Base-by-base conservation (phyloP, 2,888 invertebrate species). In the Stenichneumon culpator region DNA sequence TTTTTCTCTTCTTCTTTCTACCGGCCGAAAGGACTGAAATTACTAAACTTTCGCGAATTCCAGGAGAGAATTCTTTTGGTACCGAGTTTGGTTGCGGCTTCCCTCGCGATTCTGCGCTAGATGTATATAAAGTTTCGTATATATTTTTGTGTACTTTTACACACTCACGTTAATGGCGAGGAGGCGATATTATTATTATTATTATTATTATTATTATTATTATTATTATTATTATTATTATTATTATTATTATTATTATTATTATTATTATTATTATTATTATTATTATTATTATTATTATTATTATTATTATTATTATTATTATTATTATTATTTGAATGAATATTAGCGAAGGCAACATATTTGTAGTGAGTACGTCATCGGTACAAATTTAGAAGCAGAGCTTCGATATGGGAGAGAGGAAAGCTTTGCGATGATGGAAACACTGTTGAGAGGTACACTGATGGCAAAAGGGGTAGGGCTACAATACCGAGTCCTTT, bases 31-130 rank as follows among this genome's bases (percentile, higher is more conserved):
- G 74, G 70, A 75, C 83, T 79, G 83, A 83, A 83, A 83, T 83
- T 83, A 83, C 83, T 65, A 83, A 83, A 83, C 79, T 83, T 83
- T 83, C 70, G 72, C 65, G 75, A 63, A 83, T 83, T 83, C 79
- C 83, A 67, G 44, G 70, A 65, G 67, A 52, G 77, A 82, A 82
- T 77, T 82, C 82, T 82, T 82, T 44, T 63, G 70, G 52, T 16
- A 67, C 68, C 74, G 81, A 75, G 81, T 68, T 63, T 52, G 54
- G 50, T 28, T 52, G 16, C 44, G 63, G 60, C 60, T 28, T 69
- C 50, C 68, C 39, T 73, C 44, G 16, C 52, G 47, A 44, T 65
- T 68, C 11, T 28, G 50, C 22, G 67, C 68, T 36, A 32, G 25
- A n/a, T 11, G 65, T 54, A 22, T 69, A 75, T 52, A 63, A 82